A percentile compares a stretch with the other conserved stretches of the same genome.
phyloP scores from a whole-genome alignment of 1,140 invertebrate species.

The Tyrophagus putrescentiae region DNA sequence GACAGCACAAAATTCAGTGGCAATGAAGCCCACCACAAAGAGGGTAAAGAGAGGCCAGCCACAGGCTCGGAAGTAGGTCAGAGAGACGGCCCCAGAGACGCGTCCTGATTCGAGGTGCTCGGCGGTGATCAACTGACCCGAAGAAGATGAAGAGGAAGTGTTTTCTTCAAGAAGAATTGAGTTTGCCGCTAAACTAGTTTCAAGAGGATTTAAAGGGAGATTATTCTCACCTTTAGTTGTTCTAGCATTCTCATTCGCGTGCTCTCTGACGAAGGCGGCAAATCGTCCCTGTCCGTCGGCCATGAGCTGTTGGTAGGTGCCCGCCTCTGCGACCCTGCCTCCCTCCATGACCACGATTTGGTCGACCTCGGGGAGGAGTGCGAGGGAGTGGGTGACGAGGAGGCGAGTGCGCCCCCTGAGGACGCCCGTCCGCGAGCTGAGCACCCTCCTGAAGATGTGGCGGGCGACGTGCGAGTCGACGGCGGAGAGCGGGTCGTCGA shows the following conservation, averaged over 20 bases:
- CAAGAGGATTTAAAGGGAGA: not conserved
- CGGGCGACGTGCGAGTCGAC: conserved; percentile 36
- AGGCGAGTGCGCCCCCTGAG: conserved; percentile 31
- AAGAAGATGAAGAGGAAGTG: too few species aligned
- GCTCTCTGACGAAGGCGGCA: conserved; percentile 1
- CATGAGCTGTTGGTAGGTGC: conserved; percentile 33
- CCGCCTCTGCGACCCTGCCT: conserved; percentile 31
- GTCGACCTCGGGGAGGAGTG: conserved; percentile 33
- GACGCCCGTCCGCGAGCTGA: conserved; percentile 30
- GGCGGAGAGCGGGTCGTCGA: conserved; percentile 38
- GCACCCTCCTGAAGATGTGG: conserved; percentile 36
- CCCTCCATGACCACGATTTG: conserved; percentile 33
- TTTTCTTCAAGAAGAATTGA: conserved; percentile 9
- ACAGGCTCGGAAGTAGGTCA: conserved; percentile 35
- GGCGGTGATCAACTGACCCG: conserved; percentile 68
- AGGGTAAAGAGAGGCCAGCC: conserved; percentile 19
- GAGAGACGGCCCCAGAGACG: conserved; percentile 73
- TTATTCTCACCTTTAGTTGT: not conserved
- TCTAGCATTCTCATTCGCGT: not conserved
- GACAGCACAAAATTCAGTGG: conserved; percentile 49
- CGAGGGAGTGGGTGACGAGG: conserved; percentile 33
- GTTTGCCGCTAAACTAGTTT: too few species aligned
- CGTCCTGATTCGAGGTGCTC: conserved; percentile 80
- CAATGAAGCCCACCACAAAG: conserved; percentile 25
- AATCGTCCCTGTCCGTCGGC: conserved; percentile 50